Evolutionary conservation across 1,140 invertebrate genomes (phyloP).

Genomic region (Pinna nobilis): DNA sequence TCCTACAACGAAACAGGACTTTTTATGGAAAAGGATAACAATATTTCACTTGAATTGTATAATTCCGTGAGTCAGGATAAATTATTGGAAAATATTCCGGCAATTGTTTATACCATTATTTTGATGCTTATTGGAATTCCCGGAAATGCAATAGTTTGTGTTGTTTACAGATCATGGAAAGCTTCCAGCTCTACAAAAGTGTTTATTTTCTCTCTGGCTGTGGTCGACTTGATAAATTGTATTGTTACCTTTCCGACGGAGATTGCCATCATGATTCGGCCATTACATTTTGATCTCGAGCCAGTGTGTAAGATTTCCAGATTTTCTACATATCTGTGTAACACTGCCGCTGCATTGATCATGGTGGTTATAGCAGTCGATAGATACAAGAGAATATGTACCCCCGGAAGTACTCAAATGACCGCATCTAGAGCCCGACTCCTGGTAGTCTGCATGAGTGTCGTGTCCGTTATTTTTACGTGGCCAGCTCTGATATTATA

Average conservation of each 20-base stretch:
- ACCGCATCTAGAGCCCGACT: conserved; percentile 8
- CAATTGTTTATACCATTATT: conserved; percentile 42
- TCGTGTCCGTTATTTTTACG: conserved; percentile 21
- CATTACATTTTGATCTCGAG: conserved; percentile 31
- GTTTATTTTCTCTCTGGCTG: conserved; percentile 51
- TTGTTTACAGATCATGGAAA: conserved; percentile 49
- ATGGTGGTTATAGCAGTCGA: conserved; percentile 49
- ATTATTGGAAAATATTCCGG: conserved; percentile 6
- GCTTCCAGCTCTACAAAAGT: conserved; percentile 43
- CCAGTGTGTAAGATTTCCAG: conserved; percentile 39
- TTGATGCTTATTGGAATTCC: conserved; percentile 49
- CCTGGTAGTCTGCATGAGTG: background rate
- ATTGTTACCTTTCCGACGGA: conserved; percentile 49
- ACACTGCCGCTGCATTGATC: conserved; percentile 40
- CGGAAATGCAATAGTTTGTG: conserved; percentile 54
- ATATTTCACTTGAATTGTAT: background rate
- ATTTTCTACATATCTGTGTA: conserved; percentile 46
- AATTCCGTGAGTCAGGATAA: conserved; percentile 3
- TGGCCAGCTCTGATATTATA: conserved; percentile 41
- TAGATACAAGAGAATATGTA: conserved; percentile 50
- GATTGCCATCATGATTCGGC: conserved; percentile 42
- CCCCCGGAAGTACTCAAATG: conserved; percentile 28
- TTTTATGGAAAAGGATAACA: too few species aligned
- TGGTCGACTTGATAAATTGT: conserved; percentile 52
- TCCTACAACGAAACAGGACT: too few species aligned